Conservation (phyloP, 2,888 invertebrate genomes). For the Choreutis nemorana region DNA sequence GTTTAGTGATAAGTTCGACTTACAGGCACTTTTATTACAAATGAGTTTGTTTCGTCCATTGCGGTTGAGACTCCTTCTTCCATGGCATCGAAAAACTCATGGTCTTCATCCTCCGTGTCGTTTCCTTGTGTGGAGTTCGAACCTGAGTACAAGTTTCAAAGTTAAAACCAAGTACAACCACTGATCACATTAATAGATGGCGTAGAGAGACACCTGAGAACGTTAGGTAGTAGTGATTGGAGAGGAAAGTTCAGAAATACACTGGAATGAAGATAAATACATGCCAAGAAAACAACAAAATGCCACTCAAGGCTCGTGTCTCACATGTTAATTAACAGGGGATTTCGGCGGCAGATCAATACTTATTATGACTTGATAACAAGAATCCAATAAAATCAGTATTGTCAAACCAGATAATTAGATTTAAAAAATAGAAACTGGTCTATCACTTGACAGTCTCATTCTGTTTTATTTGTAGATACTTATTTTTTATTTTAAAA, state of each 20-base stretch:
- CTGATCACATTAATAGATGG: slow-evolving; percentile 3
- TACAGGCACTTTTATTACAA: slow-evolving; percentile 74
- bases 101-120: slow-evolving; percentile 75
- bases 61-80: slow-evolving; percentile 56
- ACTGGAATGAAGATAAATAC: too few species aligned
- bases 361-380: too few species aligned
- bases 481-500: background rate
- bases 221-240: too few species aligned
- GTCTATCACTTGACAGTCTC: background rate
- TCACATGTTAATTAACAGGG: background rate
- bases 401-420: too few species aligned
- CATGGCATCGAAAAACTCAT: slow-evolving; percentile 77
- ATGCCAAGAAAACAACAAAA: too few species aligned
- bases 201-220: too few species aligned
- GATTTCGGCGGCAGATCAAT: too few species aligned
- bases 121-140: slow-evolving; percentile 54
- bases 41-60: slow-evolving; percentile 54
- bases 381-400: too few species aligned
- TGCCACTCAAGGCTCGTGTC: too few species aligned
- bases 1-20: too few species aligned
- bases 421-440: slow-evolving; percentile 1
- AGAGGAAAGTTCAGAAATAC: too few species aligned
- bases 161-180: slow-evolving; percentile 2
- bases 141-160: slow-evolving; percentile 23
- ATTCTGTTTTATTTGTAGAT: background rate